Base-by-base conservation (phyloP, 2,113 vertebrate species). In the Excalfactoria chinensis region DNA sequence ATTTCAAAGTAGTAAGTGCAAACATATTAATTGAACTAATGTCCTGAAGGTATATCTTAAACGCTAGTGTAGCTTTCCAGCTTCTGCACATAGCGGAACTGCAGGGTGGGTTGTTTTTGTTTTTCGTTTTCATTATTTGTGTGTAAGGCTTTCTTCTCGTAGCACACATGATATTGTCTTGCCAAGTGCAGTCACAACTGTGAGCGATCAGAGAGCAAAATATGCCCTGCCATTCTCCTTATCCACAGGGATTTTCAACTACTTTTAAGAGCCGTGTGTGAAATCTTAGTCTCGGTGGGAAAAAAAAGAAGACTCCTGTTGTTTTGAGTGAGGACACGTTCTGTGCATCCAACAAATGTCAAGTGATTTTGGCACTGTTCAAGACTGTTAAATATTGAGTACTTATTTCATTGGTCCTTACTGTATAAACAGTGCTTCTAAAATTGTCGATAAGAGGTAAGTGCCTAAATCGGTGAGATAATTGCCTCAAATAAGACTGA, bases 101-200 rank as follows among this genome's bases (percentile, higher is more conserved):
- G 1, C 13, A 15, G 30, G 53, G 26, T 30, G 51, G 26, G 30
- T 11, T 81, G 62, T 28, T 32, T 9, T 28, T 28, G 9, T 53
- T 53, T 53, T 30, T 53, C 23, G 0, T 43, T 51, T 28, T 53
- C 23, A 0, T 43, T 51, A 15, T 32, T 86, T 75, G 48, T 59
- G 1, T 23, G 0, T 15, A 13, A 44, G 28, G 19, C 9, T 58
- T 18, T 64, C 25, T 87, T 75, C 2, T 8, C 6, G 1, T 22
- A 55, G 40, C 11, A 7, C 0, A 8, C 0, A 0, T 30, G 34
- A 6, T 46, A 30, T 30, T 8, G 0, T 35, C 20, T 40, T 30
- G 86, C 41, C 6, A 63, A 7, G 59, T 89, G 62, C 63, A 53
- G 40, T 79, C 21, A 9, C 16, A 25, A 5, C 18, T 41, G 11